These are phyloP conservation scores for Momotus momota DNA, from an alignment of 2,797 vertebrate genomes.

Conservation along the genomic window DNA sequence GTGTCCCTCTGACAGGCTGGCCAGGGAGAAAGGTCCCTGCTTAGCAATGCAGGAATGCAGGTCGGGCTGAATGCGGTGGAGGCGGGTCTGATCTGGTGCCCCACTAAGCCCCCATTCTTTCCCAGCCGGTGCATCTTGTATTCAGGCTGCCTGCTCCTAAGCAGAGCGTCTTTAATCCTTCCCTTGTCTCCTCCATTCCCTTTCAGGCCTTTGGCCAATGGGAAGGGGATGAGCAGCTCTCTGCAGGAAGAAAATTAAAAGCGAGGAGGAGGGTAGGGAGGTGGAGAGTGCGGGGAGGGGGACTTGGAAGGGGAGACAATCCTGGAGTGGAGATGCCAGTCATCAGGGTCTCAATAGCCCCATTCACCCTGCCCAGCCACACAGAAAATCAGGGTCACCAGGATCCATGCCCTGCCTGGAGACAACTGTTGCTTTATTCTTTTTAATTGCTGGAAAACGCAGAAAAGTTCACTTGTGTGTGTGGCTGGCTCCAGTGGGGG, in stretches of 20 bases:
- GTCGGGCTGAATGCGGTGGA: conserved; percentile 28
- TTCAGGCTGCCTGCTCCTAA: conserved; percentile 70
- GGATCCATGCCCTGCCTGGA: conserved; percentile 84
- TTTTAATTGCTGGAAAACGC: conserved; percentile 82
- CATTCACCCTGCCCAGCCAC: conserved; percentile 93
- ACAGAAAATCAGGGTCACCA: conserved; percentile 91
- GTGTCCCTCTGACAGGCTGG: neutral
- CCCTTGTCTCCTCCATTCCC: conserved; percentile 68
- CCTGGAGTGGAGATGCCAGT: conserved; percentile 83
- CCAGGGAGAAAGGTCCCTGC: conserved; percentile 31
- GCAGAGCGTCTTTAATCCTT: conserved; percentile 74
- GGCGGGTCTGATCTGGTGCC: conserved; percentile 67
- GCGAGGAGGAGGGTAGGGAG: conserved; percentile 56
- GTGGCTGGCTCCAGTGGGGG: conserved; percentile 46
- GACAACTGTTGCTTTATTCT: conserved; percentile 89
- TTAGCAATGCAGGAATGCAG: conserved; percentile 65
- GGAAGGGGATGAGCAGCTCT: conserved; percentile 67
- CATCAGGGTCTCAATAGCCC: conserved; percentile 85
- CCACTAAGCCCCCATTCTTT: conserved; percentile 68
- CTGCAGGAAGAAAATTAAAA: conserved; percentile 73
- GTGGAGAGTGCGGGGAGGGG: conserved; percentile 52
- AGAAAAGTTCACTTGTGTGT: conserved; percentile 71
- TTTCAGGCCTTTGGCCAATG: conserved; percentile 69
- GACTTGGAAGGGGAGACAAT: conserved; percentile 83
- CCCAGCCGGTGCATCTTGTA: conserved; percentile 63